These are phyloP conservation scores for Gopherus evgoodei DNA, from an alignment of 2,113 vertebrate genomes.

Conservation along the genomic window DNA sequence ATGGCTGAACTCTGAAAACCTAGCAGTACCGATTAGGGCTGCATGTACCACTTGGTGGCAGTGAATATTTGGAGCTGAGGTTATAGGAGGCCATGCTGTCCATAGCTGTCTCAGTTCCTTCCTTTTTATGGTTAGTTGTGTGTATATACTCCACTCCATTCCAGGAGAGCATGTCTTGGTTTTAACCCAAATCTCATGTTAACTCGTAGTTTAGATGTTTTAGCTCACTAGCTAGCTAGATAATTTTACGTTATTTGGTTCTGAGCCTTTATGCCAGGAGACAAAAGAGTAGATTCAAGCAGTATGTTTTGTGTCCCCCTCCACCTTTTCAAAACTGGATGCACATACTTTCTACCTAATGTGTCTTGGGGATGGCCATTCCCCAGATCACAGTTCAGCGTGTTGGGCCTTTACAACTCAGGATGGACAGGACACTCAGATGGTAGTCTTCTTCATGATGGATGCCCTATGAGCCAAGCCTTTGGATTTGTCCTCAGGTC, in stretches of 20 bases:
- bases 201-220: fast-evolving
- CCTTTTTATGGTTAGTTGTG: background rate
- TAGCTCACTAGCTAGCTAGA: background rate
- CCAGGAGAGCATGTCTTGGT: background rate
- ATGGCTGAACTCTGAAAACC: background rate
- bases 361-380: background rate
- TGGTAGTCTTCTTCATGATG: background rate
- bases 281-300: background rate
- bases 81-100: fast-evolving
- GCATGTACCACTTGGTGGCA: background rate
- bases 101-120: fast-evolving
- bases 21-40: background rate
- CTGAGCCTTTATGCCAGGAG: background rate
- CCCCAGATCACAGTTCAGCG: background rate
- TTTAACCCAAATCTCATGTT: background rate
- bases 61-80: background rate
- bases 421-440: background rate
- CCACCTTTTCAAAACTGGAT: background rate
- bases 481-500: background rate
- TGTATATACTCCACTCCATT: fast-evolving
- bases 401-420: background rate
- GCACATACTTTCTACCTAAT: background rate
- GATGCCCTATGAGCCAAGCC: background rate
- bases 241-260: background rate
- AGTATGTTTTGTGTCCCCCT: background rate